Evolutionary conservation across 2,797 vertebrate genomes (phyloP).

Genomic region (Lerista edwardsae): DNA sequence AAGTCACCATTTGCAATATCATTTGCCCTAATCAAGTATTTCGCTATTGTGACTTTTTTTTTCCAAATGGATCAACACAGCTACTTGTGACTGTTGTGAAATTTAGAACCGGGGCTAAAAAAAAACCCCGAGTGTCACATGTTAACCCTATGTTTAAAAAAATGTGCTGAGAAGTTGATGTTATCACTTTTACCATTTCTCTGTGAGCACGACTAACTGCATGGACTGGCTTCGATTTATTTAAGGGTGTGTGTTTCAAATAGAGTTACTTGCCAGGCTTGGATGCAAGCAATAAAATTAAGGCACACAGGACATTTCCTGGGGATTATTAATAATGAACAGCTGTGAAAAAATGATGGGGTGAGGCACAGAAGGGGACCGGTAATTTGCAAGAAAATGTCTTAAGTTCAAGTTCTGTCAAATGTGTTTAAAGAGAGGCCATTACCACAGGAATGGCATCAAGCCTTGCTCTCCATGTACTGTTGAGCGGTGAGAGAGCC

Average conservation of each 20-base stretch:
- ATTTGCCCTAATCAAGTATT: no score
- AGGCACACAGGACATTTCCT: conserved; percentile 37
- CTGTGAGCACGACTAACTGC: not conserved
- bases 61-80: no score
- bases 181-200: conserved; percentile 20
- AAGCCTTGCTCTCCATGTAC: not conserved
- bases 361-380: conserved; percentile 52
- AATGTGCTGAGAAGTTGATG: conserved; percentile 34
- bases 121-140: not conserved
- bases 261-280: conserved; percentile 41
- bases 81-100: no score
- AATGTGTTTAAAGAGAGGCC: conserved; percentile 32
- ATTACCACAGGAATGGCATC: not conserved
- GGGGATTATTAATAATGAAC: conserved; percentile 58
- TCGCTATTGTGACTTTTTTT: no score
- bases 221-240: conserved; percentile 44
- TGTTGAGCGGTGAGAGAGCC: no score
- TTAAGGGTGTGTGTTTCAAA: not conserved
- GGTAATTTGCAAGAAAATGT: conserved; percentile 40
- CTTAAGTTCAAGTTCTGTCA: conserved; percentile 10
- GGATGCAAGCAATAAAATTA: conserved; percentile 62
- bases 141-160: conserved; percentile 35
- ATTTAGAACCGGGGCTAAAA: no score
- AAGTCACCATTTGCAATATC: no score
- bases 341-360: conserved; percentile 60